Evolutionary conservation across 2,888 invertebrate genomes (phyloP), one percentile per base, ranked within the genome.

Genomic region (Adineta ricciae): DNA sequence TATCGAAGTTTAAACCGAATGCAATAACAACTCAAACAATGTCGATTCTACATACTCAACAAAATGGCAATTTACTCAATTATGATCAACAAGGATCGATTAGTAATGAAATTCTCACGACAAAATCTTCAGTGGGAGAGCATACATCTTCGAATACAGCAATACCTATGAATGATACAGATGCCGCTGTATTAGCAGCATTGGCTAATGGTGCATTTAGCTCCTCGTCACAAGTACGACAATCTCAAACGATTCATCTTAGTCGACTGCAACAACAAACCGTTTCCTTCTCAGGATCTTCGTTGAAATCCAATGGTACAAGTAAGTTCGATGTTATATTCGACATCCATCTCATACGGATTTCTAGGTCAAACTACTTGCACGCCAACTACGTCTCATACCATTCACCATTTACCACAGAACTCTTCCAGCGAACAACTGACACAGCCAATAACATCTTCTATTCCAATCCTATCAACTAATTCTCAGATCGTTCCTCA

Each of bases 21-120:
- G 24, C 24, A n/a, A 5, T 38, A 41, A 78, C 78, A 78, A 78
- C 78, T 41, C 78, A 78, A 78, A 78, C 78, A 78, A 78, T 78
- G 78, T 78, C 78, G 7, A 78, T 78, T 41, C n/a, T 78, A 64
- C 32, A 64, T 64, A 64, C 27, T 64, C 64, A 64, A 64, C 64
- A 64, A 32, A 64, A 64, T 64, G 64, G 64, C 1, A 64, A 64
- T 64, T 16, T 64, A 64, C 64, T 64, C 32, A 64, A 64, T 19
- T 64, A 64, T 32, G 64, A 64, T 36, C 64, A 64, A 32, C 64
- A 32, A 64, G 27, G 16, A 64, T 64, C 64, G 5, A 19, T 27
- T 16, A 32, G 16, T 4, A 64, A 64, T 64, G 32, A 32, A 32
- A 64, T 32, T 14, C 16, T 19, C 11, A 32, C 64, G 32, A 32